phyloP scores from a whole-genome alignment of 1,140 invertebrate species.

The Phthorimaea operculella region DNA sequence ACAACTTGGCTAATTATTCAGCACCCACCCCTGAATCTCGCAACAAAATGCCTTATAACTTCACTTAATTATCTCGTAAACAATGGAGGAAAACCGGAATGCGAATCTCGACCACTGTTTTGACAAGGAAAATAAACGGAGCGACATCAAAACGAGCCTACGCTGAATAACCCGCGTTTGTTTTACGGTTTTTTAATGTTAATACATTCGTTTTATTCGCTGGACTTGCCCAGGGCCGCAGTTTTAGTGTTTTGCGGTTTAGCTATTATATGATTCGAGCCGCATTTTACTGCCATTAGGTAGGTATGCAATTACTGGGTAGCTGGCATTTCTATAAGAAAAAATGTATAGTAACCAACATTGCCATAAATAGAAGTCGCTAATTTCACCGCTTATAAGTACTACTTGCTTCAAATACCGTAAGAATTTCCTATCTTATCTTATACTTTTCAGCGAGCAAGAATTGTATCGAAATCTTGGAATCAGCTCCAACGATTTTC shows the following conservation, averaged over 20 bases:
- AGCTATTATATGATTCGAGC: background rate
- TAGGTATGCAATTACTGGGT: too few relatives aligned
- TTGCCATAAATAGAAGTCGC: too few relatives aligned
- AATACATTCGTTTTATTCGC: background rate
- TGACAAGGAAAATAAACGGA: background rate
- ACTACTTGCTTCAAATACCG: too few relatives aligned
- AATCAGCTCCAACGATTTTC: too few relatives aligned
- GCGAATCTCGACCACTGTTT: background rate
- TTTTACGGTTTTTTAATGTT: background rate
- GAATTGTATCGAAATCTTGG: too few relatives aligned
- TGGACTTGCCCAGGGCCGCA: background rate
- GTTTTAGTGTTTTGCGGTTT: background rate
- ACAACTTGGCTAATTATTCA: too few relatives aligned
- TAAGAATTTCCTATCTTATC: background rate
- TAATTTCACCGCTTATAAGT: too few relatives aligned
- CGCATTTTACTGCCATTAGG: background rate
- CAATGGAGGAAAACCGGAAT: background rate
- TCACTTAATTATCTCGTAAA: conserved; percentile 1
- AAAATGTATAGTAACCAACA: too few relatives aligned
- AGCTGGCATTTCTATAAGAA: too few relatives aligned
- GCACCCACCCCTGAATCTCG: too few relatives aligned
- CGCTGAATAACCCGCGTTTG: background rate
- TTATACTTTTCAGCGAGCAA: too few relatives aligned
- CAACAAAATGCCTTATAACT: background rate
- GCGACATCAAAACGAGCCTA: background rate